Conservation (phyloP, 1,140 invertebrate species). For the Ips nitidus region DNA sequence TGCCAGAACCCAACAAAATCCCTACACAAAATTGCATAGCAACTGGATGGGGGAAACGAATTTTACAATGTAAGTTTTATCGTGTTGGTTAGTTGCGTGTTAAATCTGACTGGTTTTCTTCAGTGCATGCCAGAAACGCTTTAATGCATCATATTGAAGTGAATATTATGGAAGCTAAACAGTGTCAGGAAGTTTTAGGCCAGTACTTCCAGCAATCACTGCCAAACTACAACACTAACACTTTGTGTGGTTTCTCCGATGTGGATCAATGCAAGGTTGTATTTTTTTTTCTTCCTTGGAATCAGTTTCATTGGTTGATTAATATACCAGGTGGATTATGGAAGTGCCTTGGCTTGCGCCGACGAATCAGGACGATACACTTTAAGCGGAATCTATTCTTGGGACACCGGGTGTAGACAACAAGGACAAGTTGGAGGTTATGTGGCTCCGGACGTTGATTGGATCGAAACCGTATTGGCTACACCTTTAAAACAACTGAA, state of each 20-base stretch:
- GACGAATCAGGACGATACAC: constrained; percentile 67
- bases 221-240: constrained; percentile 56
- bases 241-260: constrained; percentile 47
- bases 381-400: constrained; percentile 73
- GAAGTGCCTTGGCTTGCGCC: constrained; percentile 75
- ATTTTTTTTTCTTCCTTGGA: neutral
- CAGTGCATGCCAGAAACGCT: constrained; percentile 69
- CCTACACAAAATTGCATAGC: constrained; percentile 65
- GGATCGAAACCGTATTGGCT: constrained; percentile 44
- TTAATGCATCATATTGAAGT: constrained; percentile 74
- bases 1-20: constrained; percentile 54
- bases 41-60: constrained; percentile 80
- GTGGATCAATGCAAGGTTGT: constrained; percentile 56
- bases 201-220: constrained; percentile 56
- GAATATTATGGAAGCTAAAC: constrained; percentile 60
- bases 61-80: constrained; percentile 67
- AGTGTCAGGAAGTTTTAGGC: constrained; percentile 61
- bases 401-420: constrained; percentile 64
- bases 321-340: constrained; percentile 66
- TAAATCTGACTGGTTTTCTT: constrained; percentile 35
- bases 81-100: no score
- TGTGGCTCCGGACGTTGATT: constrained; percentile 47
- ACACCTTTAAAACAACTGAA: constrained; percentile 45
- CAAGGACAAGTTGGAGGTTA: constrained; percentile 50
- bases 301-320: neutral